Evolutionary conservation across 2,888 invertebrate genomes (phyloP), one percentile per base, ranked within the genome.

Genomic region (Trichogramma evanescens): DNA sequence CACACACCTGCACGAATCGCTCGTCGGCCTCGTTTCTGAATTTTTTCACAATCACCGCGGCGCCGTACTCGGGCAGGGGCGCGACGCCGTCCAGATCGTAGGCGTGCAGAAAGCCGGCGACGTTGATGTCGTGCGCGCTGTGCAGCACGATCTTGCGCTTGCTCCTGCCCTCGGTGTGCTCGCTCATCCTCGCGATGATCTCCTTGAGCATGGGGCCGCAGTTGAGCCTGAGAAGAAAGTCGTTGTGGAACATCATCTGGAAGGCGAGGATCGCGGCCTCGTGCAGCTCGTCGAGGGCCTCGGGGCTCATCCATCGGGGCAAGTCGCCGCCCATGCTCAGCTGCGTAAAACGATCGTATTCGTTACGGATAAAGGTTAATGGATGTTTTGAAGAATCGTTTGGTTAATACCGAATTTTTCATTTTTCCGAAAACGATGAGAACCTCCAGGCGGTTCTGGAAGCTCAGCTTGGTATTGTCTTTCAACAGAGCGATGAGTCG

Each of bases 11-110:
- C 9, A 54, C 8, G 40, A 49, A 56, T 50, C 43, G 6, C 40
- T 50, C 38, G 6, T 39, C 8, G 9, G 50, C 9, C 10, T 26
- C 26, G 3, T 50, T 50, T 13, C 44, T 43, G 5, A 54, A 49
- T 54, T 54, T 59, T 4, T 59, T 54, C 2, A 59, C 3, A 3
- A 59, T 54, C 2, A 59, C 6, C 5, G 58, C 50, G 6, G 40
- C 50, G 0, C 54, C 54, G 8, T 43, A 59, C 0, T 9, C 50
- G 6, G 58, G 54, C 7, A 49, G 7, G 6, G 5, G 1, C 4
- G 53, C 43, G 3, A 43, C 38, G 10, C 8, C 9, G 9, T 48
- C 44, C 3, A 58, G 44, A 10, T 58, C 49, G 13, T 49, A 44
- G 5, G 44, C 42, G 39, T 13, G 49, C 9, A 1, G 6, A 3